Base-by-base conservation (phyloP, 2,797 vertebrate species). In the Myripristis jacobus region DNA sequence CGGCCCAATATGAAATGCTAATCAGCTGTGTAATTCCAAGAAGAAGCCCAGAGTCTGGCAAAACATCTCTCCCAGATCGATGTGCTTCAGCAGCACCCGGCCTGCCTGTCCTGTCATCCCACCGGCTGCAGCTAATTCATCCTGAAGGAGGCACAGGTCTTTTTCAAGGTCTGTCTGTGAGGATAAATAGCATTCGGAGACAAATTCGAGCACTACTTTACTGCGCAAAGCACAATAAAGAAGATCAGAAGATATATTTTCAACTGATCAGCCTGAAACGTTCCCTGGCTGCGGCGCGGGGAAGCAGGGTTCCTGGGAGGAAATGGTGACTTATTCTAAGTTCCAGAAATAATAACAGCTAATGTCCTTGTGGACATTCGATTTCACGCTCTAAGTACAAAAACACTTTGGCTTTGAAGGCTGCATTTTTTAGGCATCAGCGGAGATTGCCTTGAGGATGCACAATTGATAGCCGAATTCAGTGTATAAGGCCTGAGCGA, bases 331-430 rank as follows among this genome's bases (percentile, higher is more conserved):
- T 79, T 80, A 46, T 54, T 63, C 61, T 70, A 44, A 64, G 57
- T 71, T 83, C 68, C 76, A 79, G 71, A 70, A 83, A 85, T 76
- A 84, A 85, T 80, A 81, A 79, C n/a, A 50, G 47, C 58, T 82
- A 82, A 86, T 75, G 70, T 79, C 56, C 74, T 80, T 80, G 69
- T 74, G 73, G 83, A 75, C 86, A 82, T 84, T 77, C 34, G 21
- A 87, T 89, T 90, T 88, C 82, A 88, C 29, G 77, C 81, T 88
- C 74, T 56, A 62, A 83, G 82, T 68, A 70, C 55, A 70, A 75
- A 83, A 75, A 67, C 64, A 31, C 80, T 86, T 81, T 70, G 51
- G 72, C 58, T 84, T 67, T 77, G 78, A 81, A 72, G 60, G 62
- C 67, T 65, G 56, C 53, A 77, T 88, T 77, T 78, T 82, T 80